phyloP scores from a whole-genome alignment of 2,797 vertebrate genomes.

The Phaenicophaeus curvirostris region DNA sequence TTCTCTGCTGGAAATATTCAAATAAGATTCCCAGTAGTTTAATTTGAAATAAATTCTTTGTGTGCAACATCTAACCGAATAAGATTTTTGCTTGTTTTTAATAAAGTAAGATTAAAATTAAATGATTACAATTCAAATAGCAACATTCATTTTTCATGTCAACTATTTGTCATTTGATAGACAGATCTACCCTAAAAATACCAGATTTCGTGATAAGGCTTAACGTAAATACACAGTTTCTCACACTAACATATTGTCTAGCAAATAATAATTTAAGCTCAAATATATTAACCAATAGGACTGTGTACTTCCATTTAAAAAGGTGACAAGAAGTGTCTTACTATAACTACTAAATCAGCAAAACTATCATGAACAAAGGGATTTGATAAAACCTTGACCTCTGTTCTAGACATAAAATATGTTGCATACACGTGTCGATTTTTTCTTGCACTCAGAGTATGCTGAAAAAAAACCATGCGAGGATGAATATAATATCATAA shows the following conservation, averaged over 20 bases:
- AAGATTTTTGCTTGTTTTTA: neutral
- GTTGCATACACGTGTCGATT: neutral
- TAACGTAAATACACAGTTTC: conserved; percentile 24
- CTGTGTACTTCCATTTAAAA: neutral
- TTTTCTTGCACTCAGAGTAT: neutral
- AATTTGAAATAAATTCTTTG: conserved; percentile 3
- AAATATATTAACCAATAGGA: neutral
- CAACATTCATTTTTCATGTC: neutral
- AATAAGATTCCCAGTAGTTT: conserved; percentile 6
- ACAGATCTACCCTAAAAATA: neutral
- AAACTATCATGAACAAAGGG: neutral
- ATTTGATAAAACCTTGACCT: neutral
- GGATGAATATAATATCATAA: neutral
- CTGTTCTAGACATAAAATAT: neutral
- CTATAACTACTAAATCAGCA: neutral
- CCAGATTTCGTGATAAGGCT: neutral
- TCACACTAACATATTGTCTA: neutral
- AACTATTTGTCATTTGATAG: conserved; percentile 21
- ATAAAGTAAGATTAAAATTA: neutral
- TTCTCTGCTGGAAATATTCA: conserved; percentile 40
- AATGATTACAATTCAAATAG: neutral
- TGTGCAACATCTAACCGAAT: neutral
- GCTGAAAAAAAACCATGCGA: neutral
- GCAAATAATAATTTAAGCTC: conserved; percentile 42
- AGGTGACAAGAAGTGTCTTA: neutral